Base-by-base conservation (phyloP, 2,888 invertebrate species). In the Apoda limacodes region DNA sequence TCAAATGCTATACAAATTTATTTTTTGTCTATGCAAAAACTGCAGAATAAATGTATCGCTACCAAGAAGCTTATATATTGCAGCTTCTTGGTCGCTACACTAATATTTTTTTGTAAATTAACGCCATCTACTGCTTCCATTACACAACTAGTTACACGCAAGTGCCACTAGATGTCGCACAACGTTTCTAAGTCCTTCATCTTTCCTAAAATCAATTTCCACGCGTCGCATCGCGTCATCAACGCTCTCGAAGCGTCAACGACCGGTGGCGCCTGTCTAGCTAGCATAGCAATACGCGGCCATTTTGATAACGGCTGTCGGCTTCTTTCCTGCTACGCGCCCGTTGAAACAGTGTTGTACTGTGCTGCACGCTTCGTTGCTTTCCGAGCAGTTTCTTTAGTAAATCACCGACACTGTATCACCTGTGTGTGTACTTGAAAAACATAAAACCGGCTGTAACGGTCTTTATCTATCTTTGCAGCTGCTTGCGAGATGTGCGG, bases 201-300 rank as follows among this genome's bases (percentile, higher is more conserved):
- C 17, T 17, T 17, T 5, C 7, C 32, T 32, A 33, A 45, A 56
- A 67, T 67, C 65, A 49, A 69, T 68, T 60, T 41, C 40, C 39
- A 17, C 48, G 51, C 43, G 42, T 40, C 43, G 47, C 50, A 50
- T 59, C 52, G 50, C 59, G 52, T 54, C 50, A 46, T 39, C 43
- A 39, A 40, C 48, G 43, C 35, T 28, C 48, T 42, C 37, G 53
- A 39, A 48, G 56, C 74, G 75, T 74, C 76, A 75, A 72, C 75
- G 75, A 76, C 74, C 75, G 57, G 41, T 33, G 59, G 41, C 49
- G 37, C 40, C 5, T n/a, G n/a, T n/a, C n/a, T n/a, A n/a, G n/a
- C n/a, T n/a, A n/a, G 7, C 11, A 12, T 12, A 14, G 10, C 28
- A 20, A 9, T 13, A 7, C 28, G 10, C 13, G 23, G 20, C 24